A percentile compares a stretch with the other conserved stretches of the same genome.
These are phyloP conservation scores for Beroe forskalii DNA, from an alignment of 37 sponge, comb jelly and placozoan genomes.

Conservation along the genomic window DNA sequence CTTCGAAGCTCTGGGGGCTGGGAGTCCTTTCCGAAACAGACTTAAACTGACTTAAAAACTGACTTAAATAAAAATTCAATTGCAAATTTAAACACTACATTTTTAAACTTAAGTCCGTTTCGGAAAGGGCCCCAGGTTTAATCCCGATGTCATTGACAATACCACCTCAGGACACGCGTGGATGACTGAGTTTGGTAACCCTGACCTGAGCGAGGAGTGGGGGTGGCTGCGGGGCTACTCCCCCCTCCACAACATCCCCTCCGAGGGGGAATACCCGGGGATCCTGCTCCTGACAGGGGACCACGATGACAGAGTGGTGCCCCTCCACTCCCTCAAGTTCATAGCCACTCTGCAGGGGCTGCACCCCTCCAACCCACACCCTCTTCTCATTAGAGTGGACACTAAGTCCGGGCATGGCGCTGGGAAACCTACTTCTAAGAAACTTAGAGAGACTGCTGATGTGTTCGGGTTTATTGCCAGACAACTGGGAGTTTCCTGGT, in stretches of 20 bases:
- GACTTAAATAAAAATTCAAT: too few species aligned
- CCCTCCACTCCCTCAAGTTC: constrained; percentile 95
- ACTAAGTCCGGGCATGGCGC: constrained; percentile 93
- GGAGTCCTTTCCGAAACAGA: too few species aligned
- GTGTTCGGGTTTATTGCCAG: constrained; percentile 79
- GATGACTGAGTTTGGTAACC: constrained; percentile 89
- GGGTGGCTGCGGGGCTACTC: constrained; percentile 79
- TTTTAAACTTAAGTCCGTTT: too few species aligned
- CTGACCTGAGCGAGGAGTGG: constrained; percentile 84
- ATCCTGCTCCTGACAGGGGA: constrained; percentile 87
- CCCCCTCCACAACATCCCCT: constrained; percentile 84
- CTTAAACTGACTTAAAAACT: too few species aligned
- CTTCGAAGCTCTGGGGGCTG: too few species aligned
- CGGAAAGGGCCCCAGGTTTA: too few species aligned
- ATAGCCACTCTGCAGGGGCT: constrained; percentile 75
- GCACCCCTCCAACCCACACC: constrained; percentile 70
- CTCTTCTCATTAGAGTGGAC: constrained; percentile 89
- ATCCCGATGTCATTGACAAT: too few species aligned
- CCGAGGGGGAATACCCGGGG: constrained; percentile 78
- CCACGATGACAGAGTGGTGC: constrained; percentile 98
- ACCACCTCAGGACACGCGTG: constrained; percentile 59
- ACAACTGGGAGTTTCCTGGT: background rate
- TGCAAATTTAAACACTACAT: too few species aligned
- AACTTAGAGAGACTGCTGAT: constrained; percentile 86
- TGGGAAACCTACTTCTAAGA: constrained; percentile 94